These are phyloP conservation scores for Augochlorella aurata DNA, from an alignment of 2,888 invertebrate genomes.

Conservation along the genomic window DNA sequence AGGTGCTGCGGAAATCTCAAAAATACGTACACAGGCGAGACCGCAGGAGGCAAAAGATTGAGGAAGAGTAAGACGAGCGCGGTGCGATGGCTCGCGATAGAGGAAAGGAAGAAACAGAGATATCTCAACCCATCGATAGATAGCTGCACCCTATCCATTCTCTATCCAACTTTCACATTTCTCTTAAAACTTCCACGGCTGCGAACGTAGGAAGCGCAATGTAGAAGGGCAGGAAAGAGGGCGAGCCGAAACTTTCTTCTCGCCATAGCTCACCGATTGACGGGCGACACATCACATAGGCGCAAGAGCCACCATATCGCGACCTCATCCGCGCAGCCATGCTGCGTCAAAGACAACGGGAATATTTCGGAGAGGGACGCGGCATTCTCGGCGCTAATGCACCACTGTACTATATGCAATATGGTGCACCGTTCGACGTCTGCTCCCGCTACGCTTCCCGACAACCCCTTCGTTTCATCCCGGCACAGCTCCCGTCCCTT, in stretches of 20 bases:
- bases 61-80: not conserved
- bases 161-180: slow-evolving; percentile 80
- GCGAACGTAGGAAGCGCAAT: slow-evolving; percentile 61
- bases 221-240: slow-evolving; percentile 57
- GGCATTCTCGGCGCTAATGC: not conserved
- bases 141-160: slow-evolving; percentile 80
- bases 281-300: slow-evolving; percentile 78
- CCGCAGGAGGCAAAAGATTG: slow-evolving; percentile 29
- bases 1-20: slow-evolving; percentile 10
- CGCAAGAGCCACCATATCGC: slow-evolving; percentile 53
- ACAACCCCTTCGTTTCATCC: slow-evolving; percentile 17
- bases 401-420: slow-evolving; percentile 43
- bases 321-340: slow-evolving; percentile 22
- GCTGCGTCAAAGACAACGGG: not conserved
- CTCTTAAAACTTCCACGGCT: slow-evolving; percentile 78
- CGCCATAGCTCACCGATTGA: slow-evolving; percentile 78
- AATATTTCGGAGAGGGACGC: not conserved
- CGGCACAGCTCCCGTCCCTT: slow-evolving; percentile 8
- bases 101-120: slow-evolving; percentile 54
- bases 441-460: not conserved
- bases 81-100: not conserved
- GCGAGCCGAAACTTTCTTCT: slow-evolving; percentile 76
- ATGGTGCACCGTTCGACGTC: slow-evolving; percentile 41
- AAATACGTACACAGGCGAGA: slow-evolving; percentile 28
- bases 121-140: slow-evolving; percentile 75